Evolutionary conservation across 2,888 invertebrate genomes (phyloP), one percentile per base, ranked within the genome.

Genomic region (Papilio elwesi): DNA sequence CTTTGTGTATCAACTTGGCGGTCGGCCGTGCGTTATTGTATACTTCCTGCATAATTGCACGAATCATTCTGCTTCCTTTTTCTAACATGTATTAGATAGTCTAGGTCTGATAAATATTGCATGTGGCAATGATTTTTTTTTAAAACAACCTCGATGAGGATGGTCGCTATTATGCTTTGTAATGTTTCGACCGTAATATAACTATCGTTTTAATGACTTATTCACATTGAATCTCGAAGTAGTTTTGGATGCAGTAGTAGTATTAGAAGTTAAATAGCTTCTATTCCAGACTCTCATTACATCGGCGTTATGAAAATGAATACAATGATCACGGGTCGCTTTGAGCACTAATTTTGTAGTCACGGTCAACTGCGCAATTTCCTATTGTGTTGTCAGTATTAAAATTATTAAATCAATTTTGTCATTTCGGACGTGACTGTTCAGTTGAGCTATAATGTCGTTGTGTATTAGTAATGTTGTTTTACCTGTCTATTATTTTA

Each of bases 261-360:
- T 26, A 26, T 26, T 26, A 26, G 10, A 15, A 38, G 16, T 38
- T 10, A 13, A 71, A 43, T 66, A n/a, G 6, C 49, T 16, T 65
- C 65, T 53, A 38, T 38, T 43, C 15, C 74, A 74, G 80, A 82
- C 81, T 75, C 74, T 74, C 77, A 80, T 89, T 85, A 84, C 83
- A 88, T 87, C 81, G 77, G 75, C 79, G 80, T 83, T 82, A 82
- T 85, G 84, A 83, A 88, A 82, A 84, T 80, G 85, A 88, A 85
- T 87, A 80, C 79, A 78, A 80, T 79, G 77, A 81, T 84, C 85
- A 79, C 82, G 80, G 83, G 83, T 82, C 80, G 80, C 80, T 86
- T 86, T 87, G 79, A 85, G 82, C 85, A 86, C 86, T 83, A 86
- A 85, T 83, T 84, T 84, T 83, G 86, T 87, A 88, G 90, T 88